These are phyloP conservation scores for Drosophila truncata DNA, from an alignment of 1,140 invertebrate species.

Conservation along the genomic window DNA sequence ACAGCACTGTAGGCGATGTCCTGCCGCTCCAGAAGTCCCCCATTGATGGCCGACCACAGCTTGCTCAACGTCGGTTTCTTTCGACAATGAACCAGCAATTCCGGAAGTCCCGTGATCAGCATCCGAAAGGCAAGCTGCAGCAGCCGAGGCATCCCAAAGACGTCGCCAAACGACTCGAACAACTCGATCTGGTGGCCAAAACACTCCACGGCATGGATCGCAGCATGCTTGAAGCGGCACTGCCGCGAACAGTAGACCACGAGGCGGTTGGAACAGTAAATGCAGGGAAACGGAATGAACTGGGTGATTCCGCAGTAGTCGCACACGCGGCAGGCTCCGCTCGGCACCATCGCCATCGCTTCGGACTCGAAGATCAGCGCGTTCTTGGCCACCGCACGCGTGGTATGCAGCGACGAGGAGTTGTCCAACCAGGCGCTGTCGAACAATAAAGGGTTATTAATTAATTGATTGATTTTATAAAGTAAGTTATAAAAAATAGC, in stretches of 20 bases:
- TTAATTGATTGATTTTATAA: no score
- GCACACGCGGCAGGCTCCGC: constrained; percentile 65
- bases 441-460: background rate
- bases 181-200: constrained; percentile 70
- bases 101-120: constrained; percentile 66
- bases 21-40: constrained; percentile 51
- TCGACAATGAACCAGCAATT: constrained; percentile 59
- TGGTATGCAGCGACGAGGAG: constrained; percentile 55
- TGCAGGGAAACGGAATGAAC: constrained; percentile 71
- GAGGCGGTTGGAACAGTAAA: constrained; percentile 72
- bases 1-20: constrained; percentile 66
- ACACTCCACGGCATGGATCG: constrained; percentile 67
- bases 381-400: constrained; percentile 51
- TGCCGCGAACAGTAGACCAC: constrained; percentile 70
- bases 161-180: constrained; percentile 62
- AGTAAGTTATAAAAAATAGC: no score
- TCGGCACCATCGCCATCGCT: constrained; percentile 63
- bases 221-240: constrained; percentile 66
- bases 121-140: constrained; percentile 65
- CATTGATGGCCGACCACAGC: constrained; percentile 67
- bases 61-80: constrained; percentile 70
- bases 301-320: constrained; percentile 68
- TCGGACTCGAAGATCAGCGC: constrained; percentile 64
- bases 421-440: constrained; percentile 67
- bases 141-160: constrained; percentile 63